Evolutionary conservation across 2,113 vertebrate species (phyloP).

Genomic region (Myotis lucifugus): DNA sequence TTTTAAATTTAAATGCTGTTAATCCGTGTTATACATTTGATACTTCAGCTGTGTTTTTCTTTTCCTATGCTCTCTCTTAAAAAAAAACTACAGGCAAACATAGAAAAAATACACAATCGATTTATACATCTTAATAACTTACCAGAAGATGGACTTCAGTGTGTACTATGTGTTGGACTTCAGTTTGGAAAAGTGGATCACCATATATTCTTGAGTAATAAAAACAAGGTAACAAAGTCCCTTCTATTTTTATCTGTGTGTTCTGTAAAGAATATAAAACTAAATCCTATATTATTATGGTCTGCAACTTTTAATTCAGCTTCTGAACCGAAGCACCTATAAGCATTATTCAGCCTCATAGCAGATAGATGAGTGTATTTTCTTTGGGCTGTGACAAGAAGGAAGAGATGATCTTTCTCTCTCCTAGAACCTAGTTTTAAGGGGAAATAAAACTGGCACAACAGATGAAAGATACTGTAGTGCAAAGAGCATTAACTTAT

Average conservation of each 20-base stretch:
- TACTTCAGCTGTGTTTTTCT: background rate
- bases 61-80: background rate
- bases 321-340: slow-evolving; percentile 5
- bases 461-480: background rate
- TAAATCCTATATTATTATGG: background rate
- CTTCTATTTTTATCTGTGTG: background rate
- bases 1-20: slow-evolving; percentile 9
- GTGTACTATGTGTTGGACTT: slow-evolving; percentile 84
- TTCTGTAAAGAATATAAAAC: background rate
- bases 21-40: background rate
- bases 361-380: background rate
- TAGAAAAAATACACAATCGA: slow-evolving; percentile 66
- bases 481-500: background rate
- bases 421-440: slow-evolving; percentile 8
- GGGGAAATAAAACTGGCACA: background rate
- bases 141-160: slow-evolving; percentile 84
- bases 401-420: background rate
- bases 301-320: background rate
- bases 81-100: slow-evolving; percentile 66
- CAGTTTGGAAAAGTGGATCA: slow-evolving; percentile 86
- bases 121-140: slow-evolving; percentile 86
- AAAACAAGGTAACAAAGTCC: slow-evolving; percentile 81
- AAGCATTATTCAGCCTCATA: background rate
- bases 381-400: background rate
- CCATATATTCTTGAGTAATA: slow-evolving; percentile 84